These are phyloP conservation scores for Drosophila melanosoma DNA, from an alignment of 2,888 invertebrate genomes.

Conservation along the genomic window DNA sequence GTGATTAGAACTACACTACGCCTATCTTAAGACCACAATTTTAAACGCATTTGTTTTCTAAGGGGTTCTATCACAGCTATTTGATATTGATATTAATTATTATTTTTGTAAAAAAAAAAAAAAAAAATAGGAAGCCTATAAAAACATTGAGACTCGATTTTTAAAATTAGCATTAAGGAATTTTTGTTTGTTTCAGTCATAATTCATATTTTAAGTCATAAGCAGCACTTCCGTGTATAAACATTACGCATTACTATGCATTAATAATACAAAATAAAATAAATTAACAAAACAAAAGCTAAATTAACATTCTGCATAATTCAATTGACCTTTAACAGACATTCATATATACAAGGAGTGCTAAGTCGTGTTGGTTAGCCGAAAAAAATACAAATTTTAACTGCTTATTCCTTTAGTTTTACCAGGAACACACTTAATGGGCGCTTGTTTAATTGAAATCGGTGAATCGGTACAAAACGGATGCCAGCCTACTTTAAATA, in stretches of 20 bases:
- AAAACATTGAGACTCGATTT: neutral
- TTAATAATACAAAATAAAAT: neutral
- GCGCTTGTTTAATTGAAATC: conserved; percentile 27
- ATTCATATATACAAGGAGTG: neutral
- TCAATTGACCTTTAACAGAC: neutral
- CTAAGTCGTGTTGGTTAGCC: neutral
- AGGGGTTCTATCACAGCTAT: neutral
- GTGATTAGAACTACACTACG: neutral
- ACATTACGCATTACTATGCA: neutral
- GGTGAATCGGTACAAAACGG: conserved; percentile 15
- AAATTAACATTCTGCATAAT: neutral
- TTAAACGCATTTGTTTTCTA: neutral
- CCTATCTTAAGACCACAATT: neutral
- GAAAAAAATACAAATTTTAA: neutral
- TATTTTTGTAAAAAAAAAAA: neutral
- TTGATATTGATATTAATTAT: neutral
- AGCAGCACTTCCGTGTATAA: neutral
- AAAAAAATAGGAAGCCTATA: neutral
- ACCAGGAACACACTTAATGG: conserved; percentile 3
- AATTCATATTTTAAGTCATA: neutral
- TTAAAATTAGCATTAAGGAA: neutral
- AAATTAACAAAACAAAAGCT: neutral
- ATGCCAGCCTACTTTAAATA: conserved; percentile 49
- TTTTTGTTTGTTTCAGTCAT: no score
- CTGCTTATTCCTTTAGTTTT: neutral